These are phyloP conservation scores for Apamea monoglypha DNA, from an alignment of 2,888 invertebrate species.

Conservation along the genomic window DNA sequence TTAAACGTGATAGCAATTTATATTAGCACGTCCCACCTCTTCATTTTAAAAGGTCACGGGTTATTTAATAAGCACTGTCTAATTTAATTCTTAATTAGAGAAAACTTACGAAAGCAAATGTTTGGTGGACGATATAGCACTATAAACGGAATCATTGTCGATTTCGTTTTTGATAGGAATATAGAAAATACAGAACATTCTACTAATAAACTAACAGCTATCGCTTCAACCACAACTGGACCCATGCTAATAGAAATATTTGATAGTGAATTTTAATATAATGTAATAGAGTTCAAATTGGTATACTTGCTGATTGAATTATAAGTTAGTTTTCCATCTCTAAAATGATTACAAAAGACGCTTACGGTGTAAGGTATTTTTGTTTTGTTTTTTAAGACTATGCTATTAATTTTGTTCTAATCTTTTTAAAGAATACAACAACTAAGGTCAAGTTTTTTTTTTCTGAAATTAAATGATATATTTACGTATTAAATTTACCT, in stretches of 20 bases:
- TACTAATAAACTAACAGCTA: slow-evolving; percentile 17
- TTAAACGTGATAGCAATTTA: slow-evolving; percentile 14
- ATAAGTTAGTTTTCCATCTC: slow-evolving; percentile 5
- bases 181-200: background rate
- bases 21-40: background rate
- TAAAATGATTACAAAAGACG: slow-evolving; percentile 26
- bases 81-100: background rate
- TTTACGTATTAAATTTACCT: background rate
- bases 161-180: background rate
- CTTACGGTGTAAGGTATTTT: slow-evolving; percentile 15
- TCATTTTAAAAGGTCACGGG: background rate
- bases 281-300: slow-evolving; percentile 35
- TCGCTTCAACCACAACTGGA: slow-evolving; percentile 55
- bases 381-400: slow-evolving; percentile 9
- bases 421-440: slow-evolving; percentile 4
- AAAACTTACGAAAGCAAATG: background rate
- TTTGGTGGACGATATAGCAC: background rate
- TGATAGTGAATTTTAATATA: slow-evolving; percentile 21
- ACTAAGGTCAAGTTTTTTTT: background rate
- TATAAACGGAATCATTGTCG: background rate
- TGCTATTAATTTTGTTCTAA: slow-evolving; percentile 31
- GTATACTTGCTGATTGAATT: slow-evolving; percentile 15
- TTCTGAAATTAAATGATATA: background rate
- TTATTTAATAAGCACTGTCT: background rate
- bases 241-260: slow-evolving; percentile 46